These are phyloP conservation scores for Eublepharis macularius DNA, from an alignment of 2,113 vertebrate genomes.

Conservation along the genomic window DNA sequence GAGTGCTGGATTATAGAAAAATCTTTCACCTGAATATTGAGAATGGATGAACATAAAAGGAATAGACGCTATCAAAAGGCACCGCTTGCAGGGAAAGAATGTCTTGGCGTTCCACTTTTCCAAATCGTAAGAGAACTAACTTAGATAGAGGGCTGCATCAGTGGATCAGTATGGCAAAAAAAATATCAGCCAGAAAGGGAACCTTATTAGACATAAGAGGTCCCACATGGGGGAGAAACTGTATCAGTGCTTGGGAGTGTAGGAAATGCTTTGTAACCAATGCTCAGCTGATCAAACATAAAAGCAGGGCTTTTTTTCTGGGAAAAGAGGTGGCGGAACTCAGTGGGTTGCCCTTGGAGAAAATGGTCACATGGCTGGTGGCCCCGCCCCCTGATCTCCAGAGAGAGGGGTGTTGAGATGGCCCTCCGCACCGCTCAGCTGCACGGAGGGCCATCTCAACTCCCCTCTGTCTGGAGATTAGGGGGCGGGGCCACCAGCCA, in stretches of 20 bases:
- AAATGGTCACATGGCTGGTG: too few species aligned
- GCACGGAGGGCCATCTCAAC: too few species aligned
- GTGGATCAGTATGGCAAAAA: conserved; percentile 11
- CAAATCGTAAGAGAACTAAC: background rate
- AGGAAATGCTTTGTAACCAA: conserved; percentile 41
- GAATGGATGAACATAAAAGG: background rate
- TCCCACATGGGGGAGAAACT: conserved; percentile 23
- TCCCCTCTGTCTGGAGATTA: too few species aligned
- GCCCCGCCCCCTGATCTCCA: too few species aligned
- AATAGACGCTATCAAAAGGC: background rate
- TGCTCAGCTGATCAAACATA: conserved; percentile 46
- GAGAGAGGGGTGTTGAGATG: too few species aligned
- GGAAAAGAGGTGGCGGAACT: too few species aligned
- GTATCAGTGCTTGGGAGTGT: conserved; percentile 25
- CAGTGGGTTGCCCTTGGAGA: too few species aligned
- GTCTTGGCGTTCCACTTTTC: background rate
- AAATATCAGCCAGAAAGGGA: conserved; percentile 14
- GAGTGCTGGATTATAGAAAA: background rate
- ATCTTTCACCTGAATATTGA: background rate
- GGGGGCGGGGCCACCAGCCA: too few species aligned
- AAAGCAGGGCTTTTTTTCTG: too few species aligned
- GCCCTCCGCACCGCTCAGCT: too few species aligned
- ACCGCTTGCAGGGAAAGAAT: background rate
- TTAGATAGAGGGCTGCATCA: conserved; percentile 1
- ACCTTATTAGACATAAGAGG: conserved; percentile 9